These are phyloP conservation scores for Camptogramma bilineatum DNA, from an alignment of 2,888 invertebrate species.

Conservation along the genomic window DNA sequence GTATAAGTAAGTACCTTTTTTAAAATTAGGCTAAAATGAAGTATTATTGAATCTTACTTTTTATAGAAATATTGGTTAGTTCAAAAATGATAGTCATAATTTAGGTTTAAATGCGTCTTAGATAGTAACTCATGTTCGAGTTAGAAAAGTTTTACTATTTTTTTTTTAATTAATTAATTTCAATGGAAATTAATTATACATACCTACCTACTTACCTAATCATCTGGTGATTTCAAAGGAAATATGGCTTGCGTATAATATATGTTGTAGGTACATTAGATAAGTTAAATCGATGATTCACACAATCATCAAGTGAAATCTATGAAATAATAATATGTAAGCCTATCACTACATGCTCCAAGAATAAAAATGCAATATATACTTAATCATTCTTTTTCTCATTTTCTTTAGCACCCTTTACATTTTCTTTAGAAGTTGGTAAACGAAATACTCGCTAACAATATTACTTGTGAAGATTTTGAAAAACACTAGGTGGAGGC, in stretches of 20 bases:
- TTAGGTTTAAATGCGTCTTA: not conserved
- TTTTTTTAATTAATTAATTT: no score
- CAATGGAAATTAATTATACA: not conserved
- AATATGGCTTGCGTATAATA: not conserved
- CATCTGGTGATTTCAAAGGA: not conserved
- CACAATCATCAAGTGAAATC: not conserved
- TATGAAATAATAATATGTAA: not conserved
- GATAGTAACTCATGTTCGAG: not conserved
- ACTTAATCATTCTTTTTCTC: not conserved
- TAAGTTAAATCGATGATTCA: not conserved
- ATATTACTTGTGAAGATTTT: no score
- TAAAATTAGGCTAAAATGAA: conserved; percentile 3
- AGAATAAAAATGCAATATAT: not conserved
- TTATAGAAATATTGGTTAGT: not conserved
- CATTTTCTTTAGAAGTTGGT: no score
- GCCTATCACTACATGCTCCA: not conserved
- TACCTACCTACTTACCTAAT: not conserved
- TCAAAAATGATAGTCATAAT: not conserved
- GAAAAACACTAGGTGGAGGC: no score
- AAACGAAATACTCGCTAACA: no score
- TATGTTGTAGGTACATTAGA: not conserved
- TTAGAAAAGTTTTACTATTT: not conserved
- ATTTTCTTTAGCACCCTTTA: not conserved
- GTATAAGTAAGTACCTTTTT: not conserved
- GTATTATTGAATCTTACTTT: conserved; percentile 15